phyloP scores from a whole-genome alignment of 2,888 invertebrate species.

The Melitaea athalia region DNA sequence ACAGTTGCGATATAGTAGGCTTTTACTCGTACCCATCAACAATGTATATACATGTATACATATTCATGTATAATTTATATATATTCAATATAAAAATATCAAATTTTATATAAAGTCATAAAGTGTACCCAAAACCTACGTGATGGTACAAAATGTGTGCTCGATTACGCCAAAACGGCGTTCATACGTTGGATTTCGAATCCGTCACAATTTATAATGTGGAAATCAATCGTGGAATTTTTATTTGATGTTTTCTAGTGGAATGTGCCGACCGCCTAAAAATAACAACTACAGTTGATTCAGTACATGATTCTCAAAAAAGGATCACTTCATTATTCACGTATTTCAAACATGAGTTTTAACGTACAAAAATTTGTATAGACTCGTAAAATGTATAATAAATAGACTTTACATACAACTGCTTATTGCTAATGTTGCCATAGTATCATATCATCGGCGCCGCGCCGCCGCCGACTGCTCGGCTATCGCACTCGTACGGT shows the following conservation, averaged over 20 bases:
- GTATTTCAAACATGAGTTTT: constrained; percentile 73
- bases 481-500: constrained; percentile 18
- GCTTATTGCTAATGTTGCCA: constrained; percentile 80
- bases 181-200: constrained; percentile 73
- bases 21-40: constrained; percentile 81
- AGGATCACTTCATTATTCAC: constrained; percentile 74
- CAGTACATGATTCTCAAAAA: constrained; percentile 82
- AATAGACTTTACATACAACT: constrained; percentile 81
- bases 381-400: constrained; percentile 82
- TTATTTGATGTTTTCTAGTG: constrained; percentile 76
- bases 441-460: constrained; percentile 50
- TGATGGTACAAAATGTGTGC: constrained; percentile 80
- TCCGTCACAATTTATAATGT: constrained; percentile 76
- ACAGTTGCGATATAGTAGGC: constrained; percentile 81
- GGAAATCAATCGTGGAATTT: constrained; percentile 80
- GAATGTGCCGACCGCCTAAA: constrained; percentile 82
- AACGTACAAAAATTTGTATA: constrained; percentile 81
- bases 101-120: constrained; percentile 83
- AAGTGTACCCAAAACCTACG: constrained; percentile 83
- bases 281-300: constrained; percentile 77
- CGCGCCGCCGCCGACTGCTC: constrained; percentile 39
- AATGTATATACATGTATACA: constrained; percentile 83
- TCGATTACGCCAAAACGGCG: constrained; percentile 74
- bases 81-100: constrained; percentile 82
- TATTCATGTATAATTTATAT: constrained; percentile 82